Base-by-base conservation (phyloP, 2,113 vertebrate species). In the Myotis yumanensis region DNA sequence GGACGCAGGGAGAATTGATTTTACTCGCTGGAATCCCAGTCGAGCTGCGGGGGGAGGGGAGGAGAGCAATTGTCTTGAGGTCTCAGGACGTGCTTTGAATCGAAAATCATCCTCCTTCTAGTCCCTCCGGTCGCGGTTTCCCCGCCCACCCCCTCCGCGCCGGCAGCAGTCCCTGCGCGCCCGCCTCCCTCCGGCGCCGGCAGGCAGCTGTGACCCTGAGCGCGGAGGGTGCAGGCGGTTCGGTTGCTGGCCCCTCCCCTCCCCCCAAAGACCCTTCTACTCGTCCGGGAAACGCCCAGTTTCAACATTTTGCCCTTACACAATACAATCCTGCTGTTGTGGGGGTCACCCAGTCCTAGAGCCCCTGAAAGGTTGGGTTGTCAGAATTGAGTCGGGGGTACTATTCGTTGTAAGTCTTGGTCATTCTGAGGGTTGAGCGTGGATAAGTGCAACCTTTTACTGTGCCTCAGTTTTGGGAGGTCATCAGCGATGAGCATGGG, bases 401-500 rank as follows among this genome's bases (percentile, higher is more conserved):
- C n/a, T 52, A 89, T 91, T 76, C 51, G 1, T 57, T 64, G 52
- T 57, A 12, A 62, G 11, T 66, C 22, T 5, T 5, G 11, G 64
- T 2, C 35, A 17, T 43, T 64, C 11, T 2, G 32, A 40, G 30
- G 22, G 30, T 14, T 4, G 23, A 66, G 32, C 28, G 8, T 43
- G 66, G 57, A 75, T 94, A 86, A 96, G 71, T 40, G n/a, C 46
- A 62, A 52, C 16, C 35, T 48, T 93, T 91, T 85, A 92, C 94
- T 89, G 32, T 95, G 66, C 92, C 96, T 35, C 94, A 99, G 99
- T 99, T 99, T 98, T 99, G 99, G 99, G 99, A 99, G 92, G 99
- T 99, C 75, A 99, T 99, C 97, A 99, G 99, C 0, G 99, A 99
- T 82, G 99, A 99, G 79, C 99, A 99, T 0, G 99, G 99, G 25